Evolutionary conservation across 2,113 vertebrate species (phyloP).

Genomic region (Lepisosteus oculatus): DNA sequence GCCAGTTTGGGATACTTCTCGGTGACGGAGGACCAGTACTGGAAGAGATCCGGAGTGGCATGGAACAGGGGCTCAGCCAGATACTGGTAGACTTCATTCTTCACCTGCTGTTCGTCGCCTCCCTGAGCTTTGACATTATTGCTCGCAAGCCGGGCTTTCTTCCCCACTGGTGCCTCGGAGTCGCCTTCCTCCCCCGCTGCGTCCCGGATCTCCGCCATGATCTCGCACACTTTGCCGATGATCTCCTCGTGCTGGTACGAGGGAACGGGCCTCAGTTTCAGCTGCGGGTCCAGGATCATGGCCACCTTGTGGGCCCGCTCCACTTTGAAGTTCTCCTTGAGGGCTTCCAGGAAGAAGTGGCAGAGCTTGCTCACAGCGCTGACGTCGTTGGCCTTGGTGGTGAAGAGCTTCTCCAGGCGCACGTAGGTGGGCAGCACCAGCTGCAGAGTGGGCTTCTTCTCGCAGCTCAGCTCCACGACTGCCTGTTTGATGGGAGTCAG

Average conservation of each 20-base stretch:
- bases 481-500: slow-evolving; percentile 88
- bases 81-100: slow-evolving; percentile 78
- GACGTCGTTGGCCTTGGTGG: slow-evolving; percentile 91
- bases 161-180: slow-evolving; percentile 67
- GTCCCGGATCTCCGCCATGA: slow-evolving; percentile 82
- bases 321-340: slow-evolving; percentile 98
- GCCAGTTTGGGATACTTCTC: slow-evolving; percentile 91
- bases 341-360: slow-evolving; percentile 94
- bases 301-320: slow-evolving; percentile 94
- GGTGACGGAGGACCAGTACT: slow-evolving; percentile 93
- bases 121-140: slow-evolving; percentile 62
- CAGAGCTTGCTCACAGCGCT: slow-evolving; percentile 93
- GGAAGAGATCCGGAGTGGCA: slow-evolving; percentile 86
- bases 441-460: slow-evolving; percentile 91
- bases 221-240: slow-evolving; percentile 87
- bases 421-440: slow-evolving; percentile 93
- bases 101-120: slow-evolving; percentile 76
- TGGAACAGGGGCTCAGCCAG: slow-evolving; percentile 68
- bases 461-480: slow-evolving; percentile 85
- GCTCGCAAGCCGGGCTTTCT: slow-evolving; percentile 74
- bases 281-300: slow-evolving; percentile 95
- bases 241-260: slow-evolving; percentile 97
- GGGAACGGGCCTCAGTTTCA: slow-evolving; percentile 88
- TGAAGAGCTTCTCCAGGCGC: slow-evolving; percentile 96
- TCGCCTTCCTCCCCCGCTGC: slow-evolving; percentile 79